Evolutionary conservation across 2,888 invertebrate genomes (phyloP).

Genomic region (Troides aeacus): DNA sequence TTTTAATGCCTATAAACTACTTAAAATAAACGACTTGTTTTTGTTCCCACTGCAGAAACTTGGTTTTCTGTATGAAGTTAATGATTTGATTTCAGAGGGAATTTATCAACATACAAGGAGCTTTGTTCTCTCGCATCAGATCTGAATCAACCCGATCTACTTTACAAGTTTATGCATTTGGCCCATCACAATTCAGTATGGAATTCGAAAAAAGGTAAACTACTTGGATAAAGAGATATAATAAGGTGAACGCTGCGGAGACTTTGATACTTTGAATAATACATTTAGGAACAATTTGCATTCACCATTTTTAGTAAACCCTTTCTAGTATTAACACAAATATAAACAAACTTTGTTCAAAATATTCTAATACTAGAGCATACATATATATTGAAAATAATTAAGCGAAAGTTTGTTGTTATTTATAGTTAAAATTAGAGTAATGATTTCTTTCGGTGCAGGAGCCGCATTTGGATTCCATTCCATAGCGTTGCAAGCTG

Average conservation of each 20-base stretch:
- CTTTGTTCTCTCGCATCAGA: slow-evolving; percentile 96
- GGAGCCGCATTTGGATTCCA: slow-evolving; percentile 97
- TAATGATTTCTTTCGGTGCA: slow-evolving; percentile 39
- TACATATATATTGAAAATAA: too few relatives aligned
- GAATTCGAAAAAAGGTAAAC: slow-evolving; percentile 86
- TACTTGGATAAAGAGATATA: too few relatives aligned
- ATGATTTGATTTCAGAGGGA: slow-evolving; percentile 81
- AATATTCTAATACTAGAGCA: too few relatives aligned
- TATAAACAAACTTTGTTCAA: not conserved
- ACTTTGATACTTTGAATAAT: too few relatives aligned
- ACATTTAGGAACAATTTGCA: too few relatives aligned
- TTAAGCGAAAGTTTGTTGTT: not conserved
- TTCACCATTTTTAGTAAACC: too few relatives aligned
- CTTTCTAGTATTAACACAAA: not conserved
- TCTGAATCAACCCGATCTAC: slow-evolving; percentile 95
- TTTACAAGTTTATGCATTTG: slow-evolving; percentile 97
- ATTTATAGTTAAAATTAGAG: not conserved
- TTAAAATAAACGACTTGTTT: too few relatives aligned
- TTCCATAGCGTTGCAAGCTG: slow-evolving; percentile 90
- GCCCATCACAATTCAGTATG: slow-evolving; percentile 97
- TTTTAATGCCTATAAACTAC: too few relatives aligned
- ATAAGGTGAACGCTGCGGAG: too few relatives aligned
- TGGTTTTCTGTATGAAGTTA: not conserved
- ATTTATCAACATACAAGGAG: slow-evolving; percentile 95
- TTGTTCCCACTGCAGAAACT: too few relatives aligned